Conservation (phyloP, 1,140 invertebrate genomes). For the Lucilia cuprina region DNA sequence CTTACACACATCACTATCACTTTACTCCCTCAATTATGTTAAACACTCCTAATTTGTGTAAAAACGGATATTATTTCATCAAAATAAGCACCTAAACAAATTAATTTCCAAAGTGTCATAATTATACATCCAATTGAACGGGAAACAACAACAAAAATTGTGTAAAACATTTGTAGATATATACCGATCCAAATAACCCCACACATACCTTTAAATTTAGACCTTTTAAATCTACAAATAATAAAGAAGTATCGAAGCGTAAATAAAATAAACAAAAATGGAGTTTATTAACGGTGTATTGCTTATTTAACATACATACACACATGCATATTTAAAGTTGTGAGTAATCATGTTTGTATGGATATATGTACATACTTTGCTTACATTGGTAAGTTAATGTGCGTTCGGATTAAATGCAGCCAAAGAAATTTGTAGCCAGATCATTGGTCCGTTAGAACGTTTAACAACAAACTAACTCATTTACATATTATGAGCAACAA, state of each 20-base stretch:
- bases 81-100: too few relatives aligned
- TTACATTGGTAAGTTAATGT: neutral
- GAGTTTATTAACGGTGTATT: constrained; percentile 2
- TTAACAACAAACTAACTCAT: constrained; percentile 19
- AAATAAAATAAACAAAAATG: neutral
- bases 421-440: constrained; percentile 3
- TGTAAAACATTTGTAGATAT: too few relatives aligned
- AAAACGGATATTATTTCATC: too few relatives aligned
- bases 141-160: neutral
- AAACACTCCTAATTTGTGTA: neutral
- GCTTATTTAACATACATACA: neutral
- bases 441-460: constrained; percentile 18
- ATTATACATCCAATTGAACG: neutral
- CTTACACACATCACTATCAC: neutral
- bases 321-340: neutral
- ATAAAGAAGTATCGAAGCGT: constrained; percentile 3
- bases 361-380: too few relatives aligned
- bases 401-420: neutral
- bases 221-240: neutral
- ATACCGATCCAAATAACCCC: too few relatives aligned
- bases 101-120: neutral
- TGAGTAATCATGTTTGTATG: neutral
- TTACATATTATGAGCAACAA: constrained; percentile 29
- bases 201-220: too few relatives aligned
- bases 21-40: neutral